These are phyloP conservation scores for Erpornis zantholeuca DNA, from an alignment of 2,113 vertebrate genomes.

Conservation along the genomic window DNA sequence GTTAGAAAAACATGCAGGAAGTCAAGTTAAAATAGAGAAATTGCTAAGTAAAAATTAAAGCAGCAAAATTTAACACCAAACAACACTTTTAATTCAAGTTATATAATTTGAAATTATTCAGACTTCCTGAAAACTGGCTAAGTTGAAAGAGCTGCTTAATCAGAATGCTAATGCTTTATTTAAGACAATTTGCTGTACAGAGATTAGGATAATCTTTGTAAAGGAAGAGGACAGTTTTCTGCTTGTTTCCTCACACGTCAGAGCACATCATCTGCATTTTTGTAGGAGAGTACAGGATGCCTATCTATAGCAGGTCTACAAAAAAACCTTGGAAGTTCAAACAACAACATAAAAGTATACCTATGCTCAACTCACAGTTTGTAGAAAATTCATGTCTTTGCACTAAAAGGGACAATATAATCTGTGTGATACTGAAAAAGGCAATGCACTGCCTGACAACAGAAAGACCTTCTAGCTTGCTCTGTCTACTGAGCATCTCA, in stretches of 20 bases:
- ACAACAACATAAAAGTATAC: background rate
- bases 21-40: background rate
- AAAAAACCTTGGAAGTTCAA: background rate
- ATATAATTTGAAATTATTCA: background rate
- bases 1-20: background rate
- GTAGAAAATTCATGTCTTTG: background rate
- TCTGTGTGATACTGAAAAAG: background rate
- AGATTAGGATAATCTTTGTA: background rate
- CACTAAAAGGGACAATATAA: background rate
- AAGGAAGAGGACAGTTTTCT: background rate
- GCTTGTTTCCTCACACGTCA: background rate
- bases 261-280: background rate
- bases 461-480: background rate
- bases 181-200: background rate
- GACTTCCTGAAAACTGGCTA: background rate
- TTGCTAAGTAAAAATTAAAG: background rate
- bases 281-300: background rate
- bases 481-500: background rate
- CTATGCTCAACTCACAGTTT: background rate
- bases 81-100: background rate
- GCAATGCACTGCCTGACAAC: background rate
- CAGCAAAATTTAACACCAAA: background rate
- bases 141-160: background rate
- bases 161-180: background rate
- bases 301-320: background rate